Percentiles rank a stretch among this genome's conserved stretches.
These are phyloP conservation scores for Hypsopygia costalis DNA, from an alignment of 2,888 invertebrate species.

Conservation along the genomic window DNA sequence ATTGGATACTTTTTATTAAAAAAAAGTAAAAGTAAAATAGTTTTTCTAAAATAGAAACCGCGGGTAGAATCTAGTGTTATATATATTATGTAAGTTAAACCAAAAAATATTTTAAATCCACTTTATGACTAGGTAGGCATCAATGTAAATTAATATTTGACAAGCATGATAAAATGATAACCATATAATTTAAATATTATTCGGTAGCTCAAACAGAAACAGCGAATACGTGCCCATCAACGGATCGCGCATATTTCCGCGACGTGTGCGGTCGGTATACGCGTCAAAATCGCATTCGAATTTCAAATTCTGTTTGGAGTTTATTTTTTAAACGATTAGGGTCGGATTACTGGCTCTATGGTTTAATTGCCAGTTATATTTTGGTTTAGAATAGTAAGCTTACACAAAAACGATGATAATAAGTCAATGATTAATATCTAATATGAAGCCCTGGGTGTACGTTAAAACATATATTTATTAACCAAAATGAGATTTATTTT, in stretches of 20 bases:
- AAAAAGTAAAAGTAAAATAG: too few relatives aligned
- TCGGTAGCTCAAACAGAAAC: not conserved
- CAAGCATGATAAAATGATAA: not conserved
- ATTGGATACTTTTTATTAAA: too few relatives aligned
- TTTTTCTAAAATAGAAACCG: too few relatives aligned
- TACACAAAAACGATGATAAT: too few relatives aligned
- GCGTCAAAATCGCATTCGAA: conserved; percentile 47
- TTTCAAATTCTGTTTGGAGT: conserved; percentile 30
- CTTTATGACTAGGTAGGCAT: conserved; percentile 2
- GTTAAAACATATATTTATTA: not conserved
- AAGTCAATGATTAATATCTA: too few relatives aligned
- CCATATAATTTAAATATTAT: not conserved
- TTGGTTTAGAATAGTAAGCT: too few relatives aligned
- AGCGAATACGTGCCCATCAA: conserved; percentile 38
- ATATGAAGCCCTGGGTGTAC: too few relatives aligned
- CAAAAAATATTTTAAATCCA: too few relatives aligned
- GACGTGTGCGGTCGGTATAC: conserved; percentile 54
- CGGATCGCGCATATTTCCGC: conserved; percentile 43
- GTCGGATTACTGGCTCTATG: conserved; percentile 8
- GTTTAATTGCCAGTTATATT: conserved; percentile 1
- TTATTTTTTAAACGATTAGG: conserved; percentile 12
- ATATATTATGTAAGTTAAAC: too few relatives aligned
- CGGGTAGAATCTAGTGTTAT: too few relatives aligned
- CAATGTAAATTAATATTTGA: not conserved
- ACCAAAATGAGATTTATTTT: conserved; percentile 5